These are phyloP conservation scores for Arctia plantaginis DNA, from an alignment of 2,888 invertebrate genomes.

Conservation along the genomic window DNA sequence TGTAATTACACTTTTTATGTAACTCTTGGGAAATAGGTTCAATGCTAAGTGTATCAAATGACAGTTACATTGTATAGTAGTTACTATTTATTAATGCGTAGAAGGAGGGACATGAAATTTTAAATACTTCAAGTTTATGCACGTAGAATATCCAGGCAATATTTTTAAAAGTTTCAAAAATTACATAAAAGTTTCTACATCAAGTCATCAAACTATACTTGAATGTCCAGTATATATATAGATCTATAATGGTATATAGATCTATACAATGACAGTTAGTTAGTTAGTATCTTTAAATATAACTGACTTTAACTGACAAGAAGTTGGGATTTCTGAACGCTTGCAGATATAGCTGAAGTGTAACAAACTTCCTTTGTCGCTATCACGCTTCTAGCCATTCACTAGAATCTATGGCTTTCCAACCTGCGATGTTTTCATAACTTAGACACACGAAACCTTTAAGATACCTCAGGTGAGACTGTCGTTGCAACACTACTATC, in stretches of 20 bases:
- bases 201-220: too few relatives aligned
- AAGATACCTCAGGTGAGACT: too few relatives aligned
- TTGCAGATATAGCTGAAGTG: background rate
- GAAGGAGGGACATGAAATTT: background rate
- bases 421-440: too few relatives aligned
- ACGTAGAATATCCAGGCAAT: background rate
- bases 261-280: too few relatives aligned
- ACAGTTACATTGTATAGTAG: background rate
- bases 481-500: background rate
- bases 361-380: background rate
- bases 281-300: too few relatives aligned
- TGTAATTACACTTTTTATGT: conserved; percentile 3
- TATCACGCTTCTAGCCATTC: background rate
- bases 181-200: background rate
- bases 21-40: background rate
- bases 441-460: too few relatives aligned
- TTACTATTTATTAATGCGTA: background rate
- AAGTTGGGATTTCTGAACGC: background rate
- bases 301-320: too few relatives aligned
- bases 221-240: too few relatives aligned
- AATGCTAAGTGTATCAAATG: background rate
- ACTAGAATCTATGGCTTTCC: too few relatives aligned
- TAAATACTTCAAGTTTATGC: background rate
- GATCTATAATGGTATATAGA: too few relatives aligned
- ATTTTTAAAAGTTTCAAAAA: background rate